Conservation (phyloP, 2,888 invertebrate species). For the Neoitamus cyanurus region DNA sequence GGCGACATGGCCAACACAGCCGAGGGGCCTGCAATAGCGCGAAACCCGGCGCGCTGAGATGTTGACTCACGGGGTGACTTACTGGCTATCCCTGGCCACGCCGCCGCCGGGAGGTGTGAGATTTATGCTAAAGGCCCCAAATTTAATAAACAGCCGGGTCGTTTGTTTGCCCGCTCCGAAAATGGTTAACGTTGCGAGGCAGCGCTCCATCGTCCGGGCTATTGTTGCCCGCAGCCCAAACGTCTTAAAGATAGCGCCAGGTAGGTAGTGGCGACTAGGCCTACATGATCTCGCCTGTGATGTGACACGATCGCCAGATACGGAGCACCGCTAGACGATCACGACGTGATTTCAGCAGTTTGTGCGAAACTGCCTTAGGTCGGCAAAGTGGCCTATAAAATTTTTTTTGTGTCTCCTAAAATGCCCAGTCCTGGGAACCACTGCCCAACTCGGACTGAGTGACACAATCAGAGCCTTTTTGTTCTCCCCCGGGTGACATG, state of each 20-base stretch:
- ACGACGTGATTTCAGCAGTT: slow-evolving; percentile 10
- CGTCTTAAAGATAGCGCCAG: background rate
- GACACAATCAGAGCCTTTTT: slow-evolving; percentile 15
- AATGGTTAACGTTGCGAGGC: background rate
- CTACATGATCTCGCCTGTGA: background rate
- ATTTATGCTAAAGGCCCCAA: background rate
- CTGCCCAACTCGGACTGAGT: background rate
- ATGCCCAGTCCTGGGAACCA: background rate
- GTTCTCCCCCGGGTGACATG: background rate
- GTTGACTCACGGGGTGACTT: background rate
- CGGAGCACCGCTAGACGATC: background rate
- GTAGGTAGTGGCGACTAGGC: background rate
- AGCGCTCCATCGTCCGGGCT: background rate
- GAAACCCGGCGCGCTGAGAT: background rate
- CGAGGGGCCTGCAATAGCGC: background rate
- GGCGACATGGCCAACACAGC: background rate
- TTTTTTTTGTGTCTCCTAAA: background rate
- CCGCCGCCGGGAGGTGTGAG: background rate
- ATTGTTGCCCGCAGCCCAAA: background rate
- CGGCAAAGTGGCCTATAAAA: background rate
- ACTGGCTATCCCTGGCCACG: background rate
- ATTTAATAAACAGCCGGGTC: background rate
- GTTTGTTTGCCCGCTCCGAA: slow-evolving; percentile 17
- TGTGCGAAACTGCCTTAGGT: background rate
- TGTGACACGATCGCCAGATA: slow-evolving; percentile 9